Percentiles rank a stretch among this genome's conserved stretches.
Evolutionary conservation across 2,888 invertebrate genomes (phyloP).

Genomic region (Mesorhabditis sp.): DNA sequence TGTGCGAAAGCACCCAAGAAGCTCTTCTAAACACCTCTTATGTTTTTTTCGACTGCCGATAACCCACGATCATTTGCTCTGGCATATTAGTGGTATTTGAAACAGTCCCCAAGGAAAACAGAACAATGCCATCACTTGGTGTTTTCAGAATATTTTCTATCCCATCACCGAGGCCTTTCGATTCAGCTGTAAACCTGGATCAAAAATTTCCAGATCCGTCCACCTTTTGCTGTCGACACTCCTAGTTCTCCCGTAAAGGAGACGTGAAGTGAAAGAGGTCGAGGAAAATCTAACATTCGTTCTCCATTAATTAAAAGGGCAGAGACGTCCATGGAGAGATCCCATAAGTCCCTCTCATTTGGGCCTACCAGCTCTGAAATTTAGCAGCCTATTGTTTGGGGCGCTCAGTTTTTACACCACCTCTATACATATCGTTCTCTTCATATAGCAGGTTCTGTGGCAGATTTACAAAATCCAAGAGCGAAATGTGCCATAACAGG

Average conservation of each 20-base stretch:
- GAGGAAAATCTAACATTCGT: constrained; percentile 54
- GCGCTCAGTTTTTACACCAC: constrained; percentile 18
- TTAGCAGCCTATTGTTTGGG: not conserved
- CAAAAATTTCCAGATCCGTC: constrained; percentile 4
- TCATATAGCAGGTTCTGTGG: constrained; percentile 50
- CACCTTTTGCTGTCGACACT: constrained; percentile 15
- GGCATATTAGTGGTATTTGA: constrained; percentile 57
- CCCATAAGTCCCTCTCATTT: constrained; percentile 43
- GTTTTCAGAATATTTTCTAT: constrained; percentile 28
- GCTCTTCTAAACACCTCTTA: constrained; percentile 26
- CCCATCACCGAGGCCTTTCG: constrained; percentile 14
- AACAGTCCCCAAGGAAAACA: constrained; percentile 51
- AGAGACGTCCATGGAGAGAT: constrained; percentile 37
- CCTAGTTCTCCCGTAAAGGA: constrained; percentile 49
- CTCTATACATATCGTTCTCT: constrained; percentile 48
- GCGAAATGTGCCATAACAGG: constrained; percentile 49
- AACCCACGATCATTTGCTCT: constrained; percentile 41
- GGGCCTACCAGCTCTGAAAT: constrained; percentile 22
- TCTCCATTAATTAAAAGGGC: constrained; percentile 53
- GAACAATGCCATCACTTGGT: constrained; percentile 28
- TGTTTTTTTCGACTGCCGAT: not conserved
- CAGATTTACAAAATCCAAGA: constrained; percentile 54
- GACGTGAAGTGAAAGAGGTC: constrained; percentile 50
- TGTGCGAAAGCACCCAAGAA: constrained; percentile 51
- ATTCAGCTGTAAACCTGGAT: not conserved